Base-by-base conservation (phyloP, 2,113 vertebrate species). In the Pseudorectes ferrugineus region DNA sequence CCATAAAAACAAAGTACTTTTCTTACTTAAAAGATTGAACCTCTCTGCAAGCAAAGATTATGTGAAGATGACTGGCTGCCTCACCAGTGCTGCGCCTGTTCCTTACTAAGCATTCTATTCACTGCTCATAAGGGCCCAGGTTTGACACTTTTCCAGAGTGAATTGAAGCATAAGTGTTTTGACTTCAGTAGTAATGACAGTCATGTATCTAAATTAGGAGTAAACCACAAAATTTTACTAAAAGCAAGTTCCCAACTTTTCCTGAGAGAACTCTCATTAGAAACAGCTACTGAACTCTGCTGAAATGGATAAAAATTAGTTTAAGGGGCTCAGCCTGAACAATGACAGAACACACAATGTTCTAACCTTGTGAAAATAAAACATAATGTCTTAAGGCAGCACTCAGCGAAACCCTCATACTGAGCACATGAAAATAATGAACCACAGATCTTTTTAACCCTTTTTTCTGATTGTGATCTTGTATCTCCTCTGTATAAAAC, bases 261-360 rank as follows among this genome's bases (percentile, higher is more conserved):
- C 62, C 31, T 63, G 84, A 85, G 52, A 71, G 67, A 93, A 46
- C 11, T 67, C 48, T 59, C 14, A 6, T 35, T 61, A 59, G 70
- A 68, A 91, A 72, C 45, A 58, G 73, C 48, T 81, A 51, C 36
- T 33, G 68, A 59, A 71, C 65, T 35, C 68, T 66, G 58, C 24
- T 89, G 45, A 76, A 92, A 85, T 8, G 33, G 54, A 35, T 58
- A 85, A 84, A 75, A 73, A 73, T 43, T 43, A 79, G 31, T 73
- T 88, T 59, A 75, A 78, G 23, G 10, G 12, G 25, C 35, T 86
- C 46, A 28, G 35, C 21, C 42, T 74, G 38, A 71, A 75, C 36
- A 89, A 61, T 4, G 42, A 68, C 35, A 92, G 57, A 77, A 84
- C 0, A 6, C 13, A 63, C 1, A 0, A 48, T 0, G 0, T 81